These are phyloP conservation scores for Molossus molossus DNA, from an alignment of 2,797 vertebrate genomes.

Conservation along the genomic window DNA sequence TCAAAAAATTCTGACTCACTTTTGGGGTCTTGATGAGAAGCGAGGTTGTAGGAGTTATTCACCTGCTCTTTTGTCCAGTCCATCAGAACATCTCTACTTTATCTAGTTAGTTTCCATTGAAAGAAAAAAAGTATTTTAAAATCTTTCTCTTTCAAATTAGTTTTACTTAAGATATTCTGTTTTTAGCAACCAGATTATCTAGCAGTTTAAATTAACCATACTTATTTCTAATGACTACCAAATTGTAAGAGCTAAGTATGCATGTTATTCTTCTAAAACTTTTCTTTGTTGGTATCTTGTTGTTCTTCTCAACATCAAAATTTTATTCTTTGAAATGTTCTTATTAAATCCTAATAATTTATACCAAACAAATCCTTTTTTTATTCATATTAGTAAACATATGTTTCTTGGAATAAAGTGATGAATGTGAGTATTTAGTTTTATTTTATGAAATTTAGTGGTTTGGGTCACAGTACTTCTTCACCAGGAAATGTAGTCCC, in stretches of 20 bases:
- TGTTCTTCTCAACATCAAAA: not conserved
- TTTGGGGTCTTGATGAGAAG: not conserved
- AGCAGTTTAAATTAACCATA: conserved; percentile 69
- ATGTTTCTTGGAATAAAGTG: not conserved
- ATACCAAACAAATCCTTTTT: not conserved
- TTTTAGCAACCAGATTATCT: conserved; percentile 72
- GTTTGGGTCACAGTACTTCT: not conserved
- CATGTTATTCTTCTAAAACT: not conserved
- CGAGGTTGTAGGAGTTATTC: not conserved
- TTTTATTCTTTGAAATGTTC: not conserved
- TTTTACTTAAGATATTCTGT: not conserved
- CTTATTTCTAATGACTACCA: conserved; percentile 40
- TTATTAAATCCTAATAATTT: not conserved
- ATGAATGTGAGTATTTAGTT: not conserved
- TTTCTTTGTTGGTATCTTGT: not conserved
- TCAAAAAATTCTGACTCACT: not conserved
- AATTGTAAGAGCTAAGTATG: not conserved
- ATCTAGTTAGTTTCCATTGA: conserved; percentile 74
- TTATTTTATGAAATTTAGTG: not conserved
- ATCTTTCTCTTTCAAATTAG: conserved; percentile 31
- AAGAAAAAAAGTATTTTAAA: not conserved
- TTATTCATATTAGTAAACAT: not conserved
- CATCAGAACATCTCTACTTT: not conserved
- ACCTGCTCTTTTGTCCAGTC: not conserved
- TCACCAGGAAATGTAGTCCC: not conserved